phyloP scores from a whole-genome alignment of 1,140 invertebrate genomes.

The Battus philenor region DNA sequence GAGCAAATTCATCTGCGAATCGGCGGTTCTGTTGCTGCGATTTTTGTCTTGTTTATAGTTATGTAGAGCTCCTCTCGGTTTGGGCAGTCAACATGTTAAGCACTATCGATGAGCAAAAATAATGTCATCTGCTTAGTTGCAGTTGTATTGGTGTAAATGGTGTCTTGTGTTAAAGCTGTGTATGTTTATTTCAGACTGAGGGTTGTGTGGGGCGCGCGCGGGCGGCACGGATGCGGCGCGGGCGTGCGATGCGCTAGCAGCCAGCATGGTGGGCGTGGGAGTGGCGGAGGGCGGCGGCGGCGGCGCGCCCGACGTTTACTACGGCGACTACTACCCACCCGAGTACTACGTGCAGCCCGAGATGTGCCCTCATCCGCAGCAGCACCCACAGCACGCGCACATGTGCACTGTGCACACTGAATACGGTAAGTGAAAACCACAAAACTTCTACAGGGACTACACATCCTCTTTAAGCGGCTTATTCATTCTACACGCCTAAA shows the following conservation, averaged over 20 bases:
- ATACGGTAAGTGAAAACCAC: conserved; percentile 46
- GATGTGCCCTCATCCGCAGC: conserved; percentile 66
- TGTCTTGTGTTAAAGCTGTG: too few relatives aligned
- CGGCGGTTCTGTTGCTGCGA: too few relatives aligned
- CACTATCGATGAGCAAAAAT: too few relatives aligned
- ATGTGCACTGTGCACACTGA: conserved; percentile 71
- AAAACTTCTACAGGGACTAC: too few relatives aligned
- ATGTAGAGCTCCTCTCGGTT: too few relatives aligned
- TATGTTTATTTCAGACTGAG: conserved; percentile 53
- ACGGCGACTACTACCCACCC: conserved; percentile 69
- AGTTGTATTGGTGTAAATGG: too few relatives aligned
- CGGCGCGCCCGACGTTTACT: conserved; percentile 49
- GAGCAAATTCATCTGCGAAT: too few relatives aligned
- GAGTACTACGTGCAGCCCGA: conserved; percentile 71
- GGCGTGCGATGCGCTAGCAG: conserved; percentile 55
- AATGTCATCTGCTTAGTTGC: too few relatives aligned
- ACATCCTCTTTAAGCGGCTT: too few relatives aligned
- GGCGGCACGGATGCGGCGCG: conserved; percentile 47
- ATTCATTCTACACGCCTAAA: too few relatives aligned
- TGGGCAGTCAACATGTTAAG: too few relatives aligned
- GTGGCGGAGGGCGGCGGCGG: conserved; percentile 48
- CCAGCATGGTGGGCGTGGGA: conserved; percentile 56
- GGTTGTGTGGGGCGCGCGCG: conserved; percentile 25
- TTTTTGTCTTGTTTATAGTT: too few relatives aligned
- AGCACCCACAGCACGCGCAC: conserved; percentile 67